A percentile compares a stretch with the other conserved stretches of the same genome.
These are phyloP conservation scores for Aphidius ervi DNA, from an alignment of 1,140 invertebrate species.

Conservation along the genomic window DNA sequence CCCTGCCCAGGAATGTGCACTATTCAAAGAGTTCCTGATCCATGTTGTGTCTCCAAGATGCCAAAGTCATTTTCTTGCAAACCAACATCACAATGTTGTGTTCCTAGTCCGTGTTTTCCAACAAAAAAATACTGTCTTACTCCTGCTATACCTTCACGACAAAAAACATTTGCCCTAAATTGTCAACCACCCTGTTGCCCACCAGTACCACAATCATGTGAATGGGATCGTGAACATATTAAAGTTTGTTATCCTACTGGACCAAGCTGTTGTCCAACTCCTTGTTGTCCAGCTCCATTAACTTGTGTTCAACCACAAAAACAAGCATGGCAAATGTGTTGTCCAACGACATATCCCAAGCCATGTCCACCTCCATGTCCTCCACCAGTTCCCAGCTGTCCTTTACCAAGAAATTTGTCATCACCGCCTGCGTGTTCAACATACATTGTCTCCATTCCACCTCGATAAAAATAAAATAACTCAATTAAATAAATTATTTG, in stretches of 20 bases:
- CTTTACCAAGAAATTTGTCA: conserved; percentile 4
- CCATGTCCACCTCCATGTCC: conserved; percentile 1
- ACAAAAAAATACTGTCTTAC: background rate
- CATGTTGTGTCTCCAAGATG: conserved; percentile 33
- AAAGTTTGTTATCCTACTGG: conserved; percentile 2
- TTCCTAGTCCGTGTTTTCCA: background rate
- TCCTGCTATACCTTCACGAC: background rate
- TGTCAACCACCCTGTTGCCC: background rate
- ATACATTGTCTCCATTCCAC: conserved; percentile 12
- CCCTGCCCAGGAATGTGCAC: conserved; percentile 36
- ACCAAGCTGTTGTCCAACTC: background rate
- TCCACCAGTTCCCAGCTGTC: conserved; percentile 13
- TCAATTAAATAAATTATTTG: too few relatives aligned
- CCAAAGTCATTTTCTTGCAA: conserved; percentile 19
- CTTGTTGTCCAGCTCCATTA: conserved; percentile 3
- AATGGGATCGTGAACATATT: background rate
- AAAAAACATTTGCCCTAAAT: background rate
- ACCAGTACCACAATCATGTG: background rate
- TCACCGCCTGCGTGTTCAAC: conserved; percentile 10
- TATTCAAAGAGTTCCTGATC: conserved; percentile 25
- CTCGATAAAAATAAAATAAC: too few relatives aligned
- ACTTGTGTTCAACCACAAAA: conserved; percentile 5
- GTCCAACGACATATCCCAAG: background rate
- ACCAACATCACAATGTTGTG: background rate
- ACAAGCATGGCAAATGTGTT: conserved; percentile 2